Percentiles rank a stretch among this genome's conserved stretches.
phyloP scores from a whole-genome alignment of 2,797 vertebrate genomes.

The Lagocephalus sceleratus region DNA sequence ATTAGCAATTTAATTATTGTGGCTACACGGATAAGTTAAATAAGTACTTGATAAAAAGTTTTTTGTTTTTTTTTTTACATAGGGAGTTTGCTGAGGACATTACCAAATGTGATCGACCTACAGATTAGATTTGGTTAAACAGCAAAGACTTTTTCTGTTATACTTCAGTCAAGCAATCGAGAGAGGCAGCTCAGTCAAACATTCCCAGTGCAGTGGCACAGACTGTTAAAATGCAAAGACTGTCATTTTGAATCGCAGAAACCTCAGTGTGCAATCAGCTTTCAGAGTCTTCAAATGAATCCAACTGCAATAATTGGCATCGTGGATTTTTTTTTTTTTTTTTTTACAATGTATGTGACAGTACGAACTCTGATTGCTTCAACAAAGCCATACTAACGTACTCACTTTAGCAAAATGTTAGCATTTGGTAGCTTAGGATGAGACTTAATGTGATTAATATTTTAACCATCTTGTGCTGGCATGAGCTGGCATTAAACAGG shows the following conservation, averaged over 20 bases:
- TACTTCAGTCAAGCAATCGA: conserved; percentile 34
- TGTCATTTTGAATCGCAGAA: conserved; percentile 28
- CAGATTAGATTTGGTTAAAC: conserved; percentile 37
- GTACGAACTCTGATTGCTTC: conserved; percentile 1
- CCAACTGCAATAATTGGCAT: conserved; percentile 42
- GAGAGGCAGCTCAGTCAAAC: conserved; percentile 32
- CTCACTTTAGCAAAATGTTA: too few species aligned
- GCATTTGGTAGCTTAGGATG: too few species aligned
- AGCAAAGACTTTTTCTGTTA: conserved; percentile 29
- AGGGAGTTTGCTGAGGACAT: too few species aligned
- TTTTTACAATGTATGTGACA: conserved; percentile 10
- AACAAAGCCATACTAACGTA: neutral
- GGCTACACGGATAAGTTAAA: too few species aligned
- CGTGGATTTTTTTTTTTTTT: neutral
- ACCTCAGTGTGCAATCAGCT: conserved; percentile 25
- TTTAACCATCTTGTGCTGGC: too few species aligned
- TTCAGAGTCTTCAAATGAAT: conserved; percentile 37
- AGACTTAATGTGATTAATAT: too few species aligned
- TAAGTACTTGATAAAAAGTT: too few species aligned
- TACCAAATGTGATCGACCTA: neutral
- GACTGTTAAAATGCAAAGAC: conserved; percentile 20
- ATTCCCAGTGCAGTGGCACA: conserved; percentile 4
- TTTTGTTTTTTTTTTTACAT: too few species aligned
- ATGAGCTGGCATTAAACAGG: too few species aligned
- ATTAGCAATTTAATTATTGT: too few species aligned